These are phyloP conservation scores for Morelia viridis DNA, from an alignment of 2,797 vertebrate species.

Conservation along the genomic window DNA sequence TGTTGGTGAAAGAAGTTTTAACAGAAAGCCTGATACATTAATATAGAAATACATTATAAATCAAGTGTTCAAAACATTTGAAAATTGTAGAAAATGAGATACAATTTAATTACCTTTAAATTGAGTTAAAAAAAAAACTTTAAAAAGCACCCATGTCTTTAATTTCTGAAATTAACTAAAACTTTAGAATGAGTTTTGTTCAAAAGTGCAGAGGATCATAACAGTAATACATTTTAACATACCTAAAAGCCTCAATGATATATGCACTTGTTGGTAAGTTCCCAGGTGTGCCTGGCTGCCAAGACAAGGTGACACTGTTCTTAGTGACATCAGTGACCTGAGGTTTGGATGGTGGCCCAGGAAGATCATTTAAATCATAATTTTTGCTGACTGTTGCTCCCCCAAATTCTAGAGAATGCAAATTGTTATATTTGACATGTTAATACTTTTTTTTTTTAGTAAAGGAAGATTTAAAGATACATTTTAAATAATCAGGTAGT, in stretches of 20 bases:
- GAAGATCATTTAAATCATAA: conserved; percentile 89
- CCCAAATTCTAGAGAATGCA: conserved; percentile 79
- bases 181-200: conserved; percentile 41
- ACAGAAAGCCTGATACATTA: neutral
- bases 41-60: neutral
- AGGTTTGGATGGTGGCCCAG: conserved; percentile 94
- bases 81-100: neutral
- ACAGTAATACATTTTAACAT: conserved; percentile 49
- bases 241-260: conserved; percentile 99
- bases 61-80: neutral
- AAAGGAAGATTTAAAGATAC: conserved; percentile 16
- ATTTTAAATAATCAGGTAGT: neutral
- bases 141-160: conserved; percentile 17
- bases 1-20: neutral
- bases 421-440: conserved; percentile 42
- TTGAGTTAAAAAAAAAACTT: too few relatives aligned
- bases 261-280: conserved; percentile 86
- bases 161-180: neutral
- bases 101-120: neutral
- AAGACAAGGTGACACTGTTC: conserved; percentile 96
- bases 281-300: conserved; percentile 88
- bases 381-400: conserved; percentile 83
- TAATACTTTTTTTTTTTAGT: conserved; percentile 11
- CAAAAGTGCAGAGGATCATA: neutral
- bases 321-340: conserved; percentile 98